Evolutionary conservation across 2,888 invertebrate species (phyloP), one percentile per base, ranked within the genome.

Genomic region (Abrostola tripartita): DNA sequence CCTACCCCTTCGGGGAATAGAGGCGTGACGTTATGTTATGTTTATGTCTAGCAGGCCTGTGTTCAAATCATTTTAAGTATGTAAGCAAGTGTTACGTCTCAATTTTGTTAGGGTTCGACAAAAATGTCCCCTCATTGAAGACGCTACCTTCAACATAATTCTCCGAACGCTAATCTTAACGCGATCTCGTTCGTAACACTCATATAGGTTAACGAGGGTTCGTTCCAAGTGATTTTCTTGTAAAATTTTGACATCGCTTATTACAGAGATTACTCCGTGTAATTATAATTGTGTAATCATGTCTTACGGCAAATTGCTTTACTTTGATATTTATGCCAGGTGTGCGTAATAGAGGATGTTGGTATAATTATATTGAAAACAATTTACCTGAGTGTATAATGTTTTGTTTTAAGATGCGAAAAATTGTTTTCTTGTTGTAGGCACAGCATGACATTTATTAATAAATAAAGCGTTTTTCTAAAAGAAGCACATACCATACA

Each of bases 251-350:
- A 79, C 83, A 77, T 77, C 67, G 52, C 80, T 62, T 78, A 79
- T 82, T 81, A 74, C 65, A 62, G 54, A 72, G 79, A 85, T 86
- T 85, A 83, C 47, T 61, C 11, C 53, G 62, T 65, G 68, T 83
- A 81, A 85, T 85, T 84, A 82, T 80, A 78, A 81, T 81, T 78
- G 69, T 75, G 81, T 83, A 78, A 84, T 85, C 78, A 70, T 76
- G 67, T 76, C 76, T 81, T 70, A 61, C 56, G 65, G 76, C 57
- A 74, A 74, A 82, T 84, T 79, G 71, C 70, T 72, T 54, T 53
- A 58, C 56, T 63, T 57, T 63, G 54, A 57, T 62, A 74, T 67
- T 67, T 54, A 24, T 65, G 36, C 10, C 63, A 63, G 58, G 64
- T 73, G 56, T 35, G 36, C 40, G 14, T 36, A 36, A 49, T 36